Base-by-base conservation (phyloP, 2,888 invertebrate genomes). In the Tipula unca region DNA sequence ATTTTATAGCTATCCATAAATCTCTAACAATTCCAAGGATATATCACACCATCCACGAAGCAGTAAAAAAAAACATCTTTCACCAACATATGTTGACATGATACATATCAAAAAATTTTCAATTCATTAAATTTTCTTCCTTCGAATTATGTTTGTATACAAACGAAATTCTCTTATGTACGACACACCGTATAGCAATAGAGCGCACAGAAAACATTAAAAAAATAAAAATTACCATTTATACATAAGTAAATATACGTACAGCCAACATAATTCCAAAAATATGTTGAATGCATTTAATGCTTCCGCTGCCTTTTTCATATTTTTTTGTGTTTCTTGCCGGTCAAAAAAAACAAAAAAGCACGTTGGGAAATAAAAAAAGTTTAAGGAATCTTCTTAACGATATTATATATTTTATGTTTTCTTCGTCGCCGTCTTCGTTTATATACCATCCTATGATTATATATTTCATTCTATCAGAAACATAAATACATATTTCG, bases 281-380 rank as follows among this genome's bases (percentile, higher is more conserved):
- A 69, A 69, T 69, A 69, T 69, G 69, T 69, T 69, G 69, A 69
- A 69, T 69, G 69, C 69, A 69, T 69, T 69, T 69, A 69, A 69
- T 69, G 69, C 69, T 69, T 69, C 69, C 69, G 69, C 10, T 69
- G 69, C 69, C 69, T 69, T 25, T 69, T 69, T 3, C 39, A 8
- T 1, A 17, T 20, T n/a, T 54, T 10, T 69, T 69, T 69, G 25
- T 69, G 25, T 69, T 69, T 10, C 1, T 69, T 69, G 69, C 69
- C 69, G 69, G 69, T 25, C 69, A 69, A 69, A 48, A 48, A 48
- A n/a, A 25, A 69, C 20, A 69, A 25, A 14, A 17, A 48, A 48
- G n/a, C n/a, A n/a, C n/a, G n/a, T n/a, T n/a, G n/a, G n/a, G n/a
- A n/a, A n/a, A n/a, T n/a, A 48, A 17, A 69, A 25, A 20, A 69